Evolutionary conservation across 2,888 invertebrate genomes (phyloP), one percentile per base, ranked within the genome.

Genomic region (Autographa gamma): DNA sequence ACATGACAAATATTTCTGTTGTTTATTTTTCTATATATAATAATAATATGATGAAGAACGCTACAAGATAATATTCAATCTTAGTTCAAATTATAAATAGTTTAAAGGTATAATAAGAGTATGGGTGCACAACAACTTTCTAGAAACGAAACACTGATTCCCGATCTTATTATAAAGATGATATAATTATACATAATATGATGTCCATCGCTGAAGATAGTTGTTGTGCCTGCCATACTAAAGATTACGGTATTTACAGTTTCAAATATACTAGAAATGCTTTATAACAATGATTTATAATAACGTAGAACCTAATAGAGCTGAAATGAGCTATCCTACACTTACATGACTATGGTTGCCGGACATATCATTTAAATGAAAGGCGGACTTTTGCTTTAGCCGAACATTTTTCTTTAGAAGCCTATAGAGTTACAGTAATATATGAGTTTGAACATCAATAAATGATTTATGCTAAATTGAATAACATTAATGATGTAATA

Each of bases 271-370:
- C 73, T 65, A 66, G 43, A 67, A 74, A 77, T 61, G 60, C 25
- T 67, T 79, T 69, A 64, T 60, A 79, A 82, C 74, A 74, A 74
- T 82, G 74, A 80, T 82, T 71, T 70, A 63, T 16, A 60, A 60
- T 65, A 66, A 48, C 9, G 13, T 48, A 16, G 32, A 62, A 64
- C 61, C 56, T 60, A 56, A 19, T 56, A 18, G 25, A 25, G 19
- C n/a, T 32, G 13, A 38, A 60, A 38, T 74, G 52, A 63, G 34
- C 63, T 62, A 48, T 56, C 41, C 59, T 74, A 79, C 58, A 63
- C 66, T 74, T 75, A 76, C 11, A 63, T n/a, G 8, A 65, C 56
- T 67, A 64, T 4, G 54, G 56, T 79, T 71, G 66, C 80, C 77
- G 76, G 71, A 32, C 54, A 32, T 2, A 32, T 38, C 1, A 59